Evolutionary conservation across 2,113 vertebrate genomes (phyloP).

Genomic region (Phyllostomus discolor): DNA sequence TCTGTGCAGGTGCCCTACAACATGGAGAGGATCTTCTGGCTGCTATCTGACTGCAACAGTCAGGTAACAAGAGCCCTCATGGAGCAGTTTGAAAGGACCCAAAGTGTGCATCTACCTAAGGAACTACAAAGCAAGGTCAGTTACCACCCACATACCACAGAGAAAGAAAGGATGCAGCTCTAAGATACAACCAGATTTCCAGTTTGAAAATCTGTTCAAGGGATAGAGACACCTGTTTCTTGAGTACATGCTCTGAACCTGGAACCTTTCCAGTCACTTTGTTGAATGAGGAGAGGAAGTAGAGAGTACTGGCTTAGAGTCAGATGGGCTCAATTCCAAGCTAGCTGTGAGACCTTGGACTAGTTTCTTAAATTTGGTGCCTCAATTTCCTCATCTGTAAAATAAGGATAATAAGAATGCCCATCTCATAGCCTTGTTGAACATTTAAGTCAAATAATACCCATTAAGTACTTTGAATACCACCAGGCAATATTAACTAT

Average conservation of each 20-base stretch:
- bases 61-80: slow-evolving; percentile 83
- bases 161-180: not conserved
- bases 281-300: not conserved
- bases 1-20: slow-evolving; percentile 91
- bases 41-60: slow-evolving; percentile 82
- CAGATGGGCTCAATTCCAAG: not conserved
- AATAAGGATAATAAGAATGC: not conserved
- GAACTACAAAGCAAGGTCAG: slow-evolving; percentile 80
- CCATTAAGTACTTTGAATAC: not conserved
- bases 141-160: not conserved
- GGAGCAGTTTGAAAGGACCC: slow-evolving; percentile 85
- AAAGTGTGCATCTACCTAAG: slow-evolving; percentile 77
- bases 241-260: not conserved
- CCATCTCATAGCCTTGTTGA: not conserved
- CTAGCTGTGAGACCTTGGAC: not conserved
- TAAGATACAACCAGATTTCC: not conserved
- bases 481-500: not conserved
- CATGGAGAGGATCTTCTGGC: slow-evolving; percentile 94
- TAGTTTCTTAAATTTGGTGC: not conserved
- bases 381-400: not conserved
- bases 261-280: not conserved
- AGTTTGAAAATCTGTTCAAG: not conserved
- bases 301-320: not conserved
- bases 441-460: not conserved
- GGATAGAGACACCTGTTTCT: not conserved